Evolutionary conservation across 1,140 invertebrate species (phyloP).

Genomic region (Semibalanus balanoides): DNA sequence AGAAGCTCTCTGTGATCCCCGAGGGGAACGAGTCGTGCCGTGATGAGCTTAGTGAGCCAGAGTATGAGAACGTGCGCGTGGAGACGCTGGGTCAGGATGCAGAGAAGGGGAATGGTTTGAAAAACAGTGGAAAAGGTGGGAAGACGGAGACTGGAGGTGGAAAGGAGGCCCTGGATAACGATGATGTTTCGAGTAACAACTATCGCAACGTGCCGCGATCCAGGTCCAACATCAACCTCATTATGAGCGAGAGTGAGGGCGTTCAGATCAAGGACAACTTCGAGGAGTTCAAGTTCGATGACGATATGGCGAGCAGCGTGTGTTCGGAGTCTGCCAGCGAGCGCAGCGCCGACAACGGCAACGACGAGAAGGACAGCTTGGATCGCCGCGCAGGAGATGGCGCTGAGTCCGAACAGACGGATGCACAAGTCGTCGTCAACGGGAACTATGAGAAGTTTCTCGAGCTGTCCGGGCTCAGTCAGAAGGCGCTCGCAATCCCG

Average conservation of each 20-base stretch:
- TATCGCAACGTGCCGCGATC: not conserved
- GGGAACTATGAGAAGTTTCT: conserved; percentile 3
- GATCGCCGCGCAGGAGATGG: not conserved
- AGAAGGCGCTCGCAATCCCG: not conserved
- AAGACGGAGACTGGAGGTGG: not conserved
- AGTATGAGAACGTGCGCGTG: not conserved
- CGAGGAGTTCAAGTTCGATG: not conserved
- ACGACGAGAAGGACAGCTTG: not conserved
- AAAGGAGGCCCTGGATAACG: not conserved
- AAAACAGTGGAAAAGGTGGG: not conserved
- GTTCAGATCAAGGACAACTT: not conserved
- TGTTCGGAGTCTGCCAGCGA: not conserved
- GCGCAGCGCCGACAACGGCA: not conserved
- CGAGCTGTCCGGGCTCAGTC: not conserved
- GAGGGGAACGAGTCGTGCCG: not conserved
- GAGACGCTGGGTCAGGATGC: not conserved
- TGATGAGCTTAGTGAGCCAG: not conserved
- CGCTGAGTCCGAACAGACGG: not conserved
- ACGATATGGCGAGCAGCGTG: not conserved
- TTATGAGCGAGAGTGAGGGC: not conserved
- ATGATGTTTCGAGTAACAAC: not conserved
- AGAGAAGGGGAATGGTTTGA: not conserved
- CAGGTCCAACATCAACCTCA: not conserved
- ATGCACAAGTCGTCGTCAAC: not conserved
- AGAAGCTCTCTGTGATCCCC: not conserved